Conservation (phyloP, 35 echinoderm and acorn worm species). For the Amphiura filiformis region DNA sequence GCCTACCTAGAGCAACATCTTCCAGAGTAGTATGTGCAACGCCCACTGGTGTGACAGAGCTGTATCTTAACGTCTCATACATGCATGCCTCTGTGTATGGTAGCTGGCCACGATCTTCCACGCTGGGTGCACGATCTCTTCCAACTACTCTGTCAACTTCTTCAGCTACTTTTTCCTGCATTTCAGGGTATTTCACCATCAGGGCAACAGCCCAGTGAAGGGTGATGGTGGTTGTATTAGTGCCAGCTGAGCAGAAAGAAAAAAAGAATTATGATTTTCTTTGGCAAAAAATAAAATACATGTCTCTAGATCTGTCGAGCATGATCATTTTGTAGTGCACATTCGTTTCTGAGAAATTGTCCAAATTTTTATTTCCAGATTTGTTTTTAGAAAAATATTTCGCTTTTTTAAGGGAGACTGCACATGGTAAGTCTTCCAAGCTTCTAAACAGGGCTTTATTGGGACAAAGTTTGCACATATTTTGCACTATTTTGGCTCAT, state of each 20-base stretch:
- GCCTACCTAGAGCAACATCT: conserved; percentile 20
- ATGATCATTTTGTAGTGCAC: too few species aligned
- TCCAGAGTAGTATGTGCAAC: conserved; percentile 30
- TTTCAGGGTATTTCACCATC: conserved; percentile 15
- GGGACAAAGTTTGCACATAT: too few species aligned
- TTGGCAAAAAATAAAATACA: too few species aligned
- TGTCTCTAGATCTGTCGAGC: too few species aligned
- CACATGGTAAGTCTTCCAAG: too few species aligned
- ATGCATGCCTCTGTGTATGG: conserved; percentile 37
- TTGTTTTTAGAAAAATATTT: too few species aligned
- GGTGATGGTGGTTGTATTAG: conserved; percentile 36
- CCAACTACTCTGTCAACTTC: conserved; percentile 39
- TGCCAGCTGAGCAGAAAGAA: conserved; percentile 15
- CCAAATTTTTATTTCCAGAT: too few species aligned
- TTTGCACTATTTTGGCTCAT: too few species aligned
- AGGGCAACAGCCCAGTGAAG: conserved; percentile 22
- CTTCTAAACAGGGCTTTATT: too few species aligned
- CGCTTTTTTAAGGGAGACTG: too few species aligned
- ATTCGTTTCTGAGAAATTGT: too few species aligned
- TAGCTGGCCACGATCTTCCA: conserved; percentile 37
- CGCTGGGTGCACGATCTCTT: conserved; percentile 15
- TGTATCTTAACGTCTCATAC: conserved; percentile 25
- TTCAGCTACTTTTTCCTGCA: conserved; percentile 33
- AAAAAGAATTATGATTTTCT: neutral
- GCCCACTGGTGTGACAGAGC: conserved; percentile 30